Evolutionary conservation across 2,888 invertebrate genomes (phyloP), one percentile per base, ranked within the genome.

Genomic region (Nudaria mundana): DNA sequence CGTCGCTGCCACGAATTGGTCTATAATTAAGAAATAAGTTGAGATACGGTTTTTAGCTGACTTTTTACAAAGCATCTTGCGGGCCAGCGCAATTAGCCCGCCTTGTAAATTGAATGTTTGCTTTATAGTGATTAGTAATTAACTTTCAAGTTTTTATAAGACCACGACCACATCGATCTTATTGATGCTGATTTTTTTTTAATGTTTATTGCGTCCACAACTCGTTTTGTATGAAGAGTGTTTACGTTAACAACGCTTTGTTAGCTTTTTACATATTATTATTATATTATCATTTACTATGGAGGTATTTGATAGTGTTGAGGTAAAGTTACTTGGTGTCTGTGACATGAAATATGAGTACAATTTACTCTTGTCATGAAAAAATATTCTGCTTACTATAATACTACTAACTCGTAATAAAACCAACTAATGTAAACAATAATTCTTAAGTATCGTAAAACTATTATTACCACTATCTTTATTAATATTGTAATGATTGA

Each of bases 21-120:
- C 83, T 88, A 88, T 87, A 88, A 88, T 88, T 88, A 87, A 88
- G 87, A 87, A 88, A 86, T 88, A 87, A 87, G 83, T 83, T 82
- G 81, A 87, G 84, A 83, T 86, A 83, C 79, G 73, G 80, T 85
- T 86, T 87, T 88, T 81, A 77, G 80, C 76, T 74, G 73, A 76
- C 73, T 85, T 85, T 86, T 86, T 88, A 83, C 82, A 75, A 78
- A 81, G 76, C 77, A 63, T 78, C 75, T 79, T 78, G 74, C 76
- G 72, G 76, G 73, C 74, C 76, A 74, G 65, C 70, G 84, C 87
- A 86, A 88, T 88, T 87, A 88, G 82, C 81, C 85, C 76, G 84
- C 81, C 86, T 84, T 79, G 83, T 85, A 87, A 87, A 88, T 88
- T 87, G 87, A 87, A 88, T 88, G 86, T 88, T 88, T 87, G 86